These are phyloP conservation scores for Pterostichus niger DNA, from an alignment of 2,888 invertebrate species.

Conservation along the genomic window DNA sequence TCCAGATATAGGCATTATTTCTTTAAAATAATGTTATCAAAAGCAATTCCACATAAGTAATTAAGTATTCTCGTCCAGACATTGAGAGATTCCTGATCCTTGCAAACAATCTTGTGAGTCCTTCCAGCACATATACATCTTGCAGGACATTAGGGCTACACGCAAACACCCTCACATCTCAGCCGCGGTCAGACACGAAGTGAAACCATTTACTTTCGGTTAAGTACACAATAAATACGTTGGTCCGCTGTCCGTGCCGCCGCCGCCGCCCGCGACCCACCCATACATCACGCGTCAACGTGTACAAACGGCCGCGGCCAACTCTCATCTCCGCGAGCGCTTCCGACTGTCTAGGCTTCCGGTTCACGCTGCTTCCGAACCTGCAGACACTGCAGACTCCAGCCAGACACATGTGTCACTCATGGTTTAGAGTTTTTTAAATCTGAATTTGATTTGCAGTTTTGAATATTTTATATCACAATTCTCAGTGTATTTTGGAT, in stretches of 20 bases:
- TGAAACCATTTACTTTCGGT: constrained; percentile 60
- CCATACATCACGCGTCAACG: constrained; percentile 61
- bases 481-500: too few relatives aligned
- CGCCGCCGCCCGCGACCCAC: background rate
- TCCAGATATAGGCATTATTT: too few relatives aligned
- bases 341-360: constrained; percentile 3
- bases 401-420: background rate
- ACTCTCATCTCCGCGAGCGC: constrained; percentile 45
- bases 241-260: constrained; percentile 51
- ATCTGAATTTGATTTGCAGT: background rate
- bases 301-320: constrained; percentile 42
- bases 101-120: background rate
- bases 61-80: background rate
- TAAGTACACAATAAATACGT: constrained; percentile 61
- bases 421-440: background rate
- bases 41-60: too few relatives aligned
- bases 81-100: background rate
- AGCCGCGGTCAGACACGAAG: constrained; percentile 34
- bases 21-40: too few relatives aligned
- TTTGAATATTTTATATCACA: too few relatives aligned
- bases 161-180: constrained; percentile 33
- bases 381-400: background rate
- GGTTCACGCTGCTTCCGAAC: background rate
- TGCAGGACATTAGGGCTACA: constrained; percentile 49
- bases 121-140: constrained; percentile 47